Evolutionary conservation across 1,140 invertebrate genomes (phyloP).

Genomic region (Lepeophtheirus salmonis): DNA sequence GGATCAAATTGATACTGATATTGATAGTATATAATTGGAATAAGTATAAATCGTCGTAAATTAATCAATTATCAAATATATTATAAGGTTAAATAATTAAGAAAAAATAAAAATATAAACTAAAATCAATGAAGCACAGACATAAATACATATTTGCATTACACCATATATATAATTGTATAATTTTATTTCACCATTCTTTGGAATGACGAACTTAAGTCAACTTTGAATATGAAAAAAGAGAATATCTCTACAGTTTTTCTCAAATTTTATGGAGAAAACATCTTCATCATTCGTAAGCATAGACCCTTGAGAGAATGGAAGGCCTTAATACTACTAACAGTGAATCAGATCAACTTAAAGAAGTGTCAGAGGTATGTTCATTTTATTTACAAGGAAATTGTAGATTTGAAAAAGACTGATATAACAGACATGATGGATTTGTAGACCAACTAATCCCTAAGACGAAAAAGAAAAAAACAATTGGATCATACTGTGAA

Average conservation of each 20-base stretch:
- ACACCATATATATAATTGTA: no score
- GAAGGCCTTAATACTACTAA: no score
- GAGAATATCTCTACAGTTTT: background rate
- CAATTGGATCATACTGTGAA: slow-evolving; percentile 18
- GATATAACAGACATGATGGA: slow-evolving; percentile 22
- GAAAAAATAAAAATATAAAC: no score
- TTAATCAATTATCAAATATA: no score
- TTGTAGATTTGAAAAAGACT: slow-evolving; percentile 23
- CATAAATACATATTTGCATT: no score
- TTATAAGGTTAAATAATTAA: no score
- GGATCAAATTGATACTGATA: no score
- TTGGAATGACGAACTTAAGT: no score
- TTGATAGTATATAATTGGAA: no score
- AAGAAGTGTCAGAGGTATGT: slow-evolving; percentile 19
- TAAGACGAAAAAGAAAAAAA: slow-evolving; percentile 8
- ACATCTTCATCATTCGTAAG: background rate
- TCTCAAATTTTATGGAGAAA: background rate
- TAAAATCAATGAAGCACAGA: no score
- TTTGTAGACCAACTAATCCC: background rate
- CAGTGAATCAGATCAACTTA: background rate
- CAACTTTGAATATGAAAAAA: no score
- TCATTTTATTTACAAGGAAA: slow-evolving; percentile 22
- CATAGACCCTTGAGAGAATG: background rate
- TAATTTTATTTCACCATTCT: background rate
- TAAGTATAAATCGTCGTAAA: no score